Evolutionary conservation across 2,113 vertebrate genomes (phyloP).

Genomic region (Tychaedon coryphoeus): DNA sequence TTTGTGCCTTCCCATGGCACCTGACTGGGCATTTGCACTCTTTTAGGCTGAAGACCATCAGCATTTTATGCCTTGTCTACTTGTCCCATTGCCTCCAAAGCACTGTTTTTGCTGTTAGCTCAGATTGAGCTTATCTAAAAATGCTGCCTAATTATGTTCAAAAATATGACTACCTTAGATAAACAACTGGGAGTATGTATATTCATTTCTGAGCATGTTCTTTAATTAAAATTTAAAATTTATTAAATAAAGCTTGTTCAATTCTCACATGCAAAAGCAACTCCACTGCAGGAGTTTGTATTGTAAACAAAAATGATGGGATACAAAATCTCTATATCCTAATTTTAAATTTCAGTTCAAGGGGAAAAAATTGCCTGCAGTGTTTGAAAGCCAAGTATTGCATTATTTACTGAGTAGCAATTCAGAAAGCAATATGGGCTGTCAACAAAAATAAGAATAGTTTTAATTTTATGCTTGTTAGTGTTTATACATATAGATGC

Average conservation of each 20-base stretch:
- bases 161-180: neutral
- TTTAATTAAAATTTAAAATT: neutral
- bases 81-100: neutral
- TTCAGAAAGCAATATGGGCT: constrained; percentile 24
- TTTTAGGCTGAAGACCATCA: neutral
- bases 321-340: neutral
- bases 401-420: constrained; percentile 4
- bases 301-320: neutral
- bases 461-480: neutral
- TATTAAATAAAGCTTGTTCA: neutral
- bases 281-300: neutral
- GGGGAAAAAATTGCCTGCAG: neutral
- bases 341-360: neutral
- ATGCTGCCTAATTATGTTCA: neutral
- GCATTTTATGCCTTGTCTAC: neutral
- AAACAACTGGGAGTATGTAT: neutral
- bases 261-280: neutral
- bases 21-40: neutral
- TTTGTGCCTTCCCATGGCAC: neutral
- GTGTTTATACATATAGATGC: neutral
- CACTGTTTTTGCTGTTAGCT: neutral
- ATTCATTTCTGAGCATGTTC: neutral
- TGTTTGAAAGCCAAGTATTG: neutral
- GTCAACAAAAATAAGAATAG: constrained; percentile 24
- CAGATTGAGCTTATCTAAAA: neutral